Base-by-base conservation (phyloP, 2,113 vertebrate genomes). In the Prinia subflava region DNA sequence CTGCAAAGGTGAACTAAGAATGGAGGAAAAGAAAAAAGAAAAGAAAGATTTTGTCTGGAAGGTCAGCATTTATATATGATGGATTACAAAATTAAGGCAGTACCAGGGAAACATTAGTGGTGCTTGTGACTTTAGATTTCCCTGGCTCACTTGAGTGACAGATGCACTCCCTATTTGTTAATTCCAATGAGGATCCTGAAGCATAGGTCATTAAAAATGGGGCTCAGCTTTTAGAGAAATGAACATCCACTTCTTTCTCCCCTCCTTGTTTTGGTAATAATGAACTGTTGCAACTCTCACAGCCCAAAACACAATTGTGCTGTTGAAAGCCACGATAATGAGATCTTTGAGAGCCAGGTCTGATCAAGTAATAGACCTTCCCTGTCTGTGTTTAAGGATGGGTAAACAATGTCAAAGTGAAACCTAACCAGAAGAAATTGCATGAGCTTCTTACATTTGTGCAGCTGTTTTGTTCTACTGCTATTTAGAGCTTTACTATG, bases 281-380 rank as follows among this genome's bases (percentile, higher is more conserved):
- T 78, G 49, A 95, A 86, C 62, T 77, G 68, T 68, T 69, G 52
- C 24, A 85, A 53, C 23, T 75, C 74, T 89, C 57, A 88, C 95
- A 84, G 68, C 57, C 1, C 73, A 81, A 92, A 96, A 92, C 41
- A 78, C 47, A 81, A 87, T 47, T 78, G n/a, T 62, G 68, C 63
- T 67, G 25, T 44, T 94, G 86, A 94, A 96, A 93, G 77, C 52
- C 30, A 73, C 53, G 64, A 28, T 69, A 92, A 95, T 91, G 87
- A 92, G 71, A 88, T 81, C 41, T 78, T 75, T 95, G 80, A 95
- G 64, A 95, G 73, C 71, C 55, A 82, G 71, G 90, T 68, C 69
- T 83, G 92, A 95, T 92, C 90, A 96, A 97, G 94, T 87, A 96
- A 94, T 90, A 92, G 90, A 87, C 70, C 53, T 91, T 94, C 85